Conservation (phyloP, 2,113 vertebrate species). For the Catharus minimus region DNA sequence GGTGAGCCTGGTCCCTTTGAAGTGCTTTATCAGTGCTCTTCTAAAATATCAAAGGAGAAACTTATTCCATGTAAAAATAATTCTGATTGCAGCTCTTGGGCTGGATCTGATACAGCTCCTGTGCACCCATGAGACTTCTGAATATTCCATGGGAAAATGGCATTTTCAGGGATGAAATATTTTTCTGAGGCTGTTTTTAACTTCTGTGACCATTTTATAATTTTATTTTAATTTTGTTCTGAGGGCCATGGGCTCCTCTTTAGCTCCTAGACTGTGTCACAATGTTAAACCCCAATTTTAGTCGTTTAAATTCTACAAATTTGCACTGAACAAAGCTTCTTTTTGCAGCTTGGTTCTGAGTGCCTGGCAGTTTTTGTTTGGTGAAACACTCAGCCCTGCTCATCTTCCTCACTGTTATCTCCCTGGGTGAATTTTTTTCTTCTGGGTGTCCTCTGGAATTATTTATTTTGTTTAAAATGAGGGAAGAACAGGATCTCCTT, state of each 20-base stretch:
- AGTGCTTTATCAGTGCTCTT: neutral
- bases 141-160: neutral
- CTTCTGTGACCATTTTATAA: rapidly evolving
- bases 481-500: neutral
- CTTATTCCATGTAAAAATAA: neutral
- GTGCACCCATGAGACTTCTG: neutral
- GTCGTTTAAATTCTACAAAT: neutral
- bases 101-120: neutral
- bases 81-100: neutral
- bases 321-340: neutral
- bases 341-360: neutral
- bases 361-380: neutral
- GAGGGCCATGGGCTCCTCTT: neutral
- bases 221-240: neutral
- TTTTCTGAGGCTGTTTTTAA: rapidly evolving
- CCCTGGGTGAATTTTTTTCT: neutral
- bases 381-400: neutral
- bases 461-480: neutral
- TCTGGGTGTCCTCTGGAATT: neutral
- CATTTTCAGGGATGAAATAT: neutral
- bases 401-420: neutral
- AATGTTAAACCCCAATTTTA: neutral
- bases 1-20: neutral
- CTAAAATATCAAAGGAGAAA: conserved; percentile 12
- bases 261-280: neutral